Conservation (phyloP, 2,888 invertebrate species). For the Archaeoteleia sp. region DNA sequence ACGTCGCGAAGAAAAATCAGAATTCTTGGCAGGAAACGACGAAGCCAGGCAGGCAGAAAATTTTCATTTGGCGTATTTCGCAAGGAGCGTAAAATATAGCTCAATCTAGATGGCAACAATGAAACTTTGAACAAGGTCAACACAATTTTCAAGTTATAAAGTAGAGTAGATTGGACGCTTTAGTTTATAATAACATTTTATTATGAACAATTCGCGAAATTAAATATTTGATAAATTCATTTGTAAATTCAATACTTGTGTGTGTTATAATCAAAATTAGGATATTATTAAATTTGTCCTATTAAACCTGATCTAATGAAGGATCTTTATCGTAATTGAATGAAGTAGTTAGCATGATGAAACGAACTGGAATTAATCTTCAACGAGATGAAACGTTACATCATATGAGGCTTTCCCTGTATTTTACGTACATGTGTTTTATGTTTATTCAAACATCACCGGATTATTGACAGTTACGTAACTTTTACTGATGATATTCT, state of each 20-base stretch:
- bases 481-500: no score
- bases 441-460: slow-evolving; percentile 15
- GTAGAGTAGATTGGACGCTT: no score
- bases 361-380: no score
- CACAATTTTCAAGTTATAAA: no score
- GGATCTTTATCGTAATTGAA: no score
- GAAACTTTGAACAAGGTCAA: slow-evolving; percentile 11
- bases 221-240: no score
- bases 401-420: no score
- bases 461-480: slow-evolving; percentile 7
- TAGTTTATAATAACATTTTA: no score
- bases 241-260: neutral
- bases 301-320: no score
- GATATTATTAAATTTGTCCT: neutral
- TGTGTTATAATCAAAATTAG: neutral
- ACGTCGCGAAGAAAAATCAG: slow-evolving; percentile 38
- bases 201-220: no score
- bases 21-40: slow-evolving; percentile 33
- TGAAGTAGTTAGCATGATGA: no score
- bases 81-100: slow-evolving; percentile 19
- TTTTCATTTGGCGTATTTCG: slow-evolving; percentile 21
- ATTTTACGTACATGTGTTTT: slow-evolving; percentile 15
- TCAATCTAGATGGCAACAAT: slow-evolving; percentile 8
- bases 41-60: slow-evolving; percentile 37
- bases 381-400: slow-evolving; percentile 15